Base-by-base conservation (phyloP, 2,113 vertebrate genomes). In the Corynorhinus townsendii region DNA sequence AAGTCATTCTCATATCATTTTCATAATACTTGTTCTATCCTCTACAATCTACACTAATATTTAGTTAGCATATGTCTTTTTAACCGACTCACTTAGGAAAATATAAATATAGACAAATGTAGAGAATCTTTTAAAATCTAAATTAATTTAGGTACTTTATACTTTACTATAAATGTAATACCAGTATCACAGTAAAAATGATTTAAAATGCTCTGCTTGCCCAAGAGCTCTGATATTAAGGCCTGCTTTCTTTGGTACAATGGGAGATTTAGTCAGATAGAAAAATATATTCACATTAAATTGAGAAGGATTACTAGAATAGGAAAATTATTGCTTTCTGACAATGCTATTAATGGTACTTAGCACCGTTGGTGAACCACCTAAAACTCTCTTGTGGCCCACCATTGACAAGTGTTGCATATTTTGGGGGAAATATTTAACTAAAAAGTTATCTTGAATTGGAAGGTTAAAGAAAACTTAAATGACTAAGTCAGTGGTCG, bases 101-200 rank as follows among this genome's bases (percentile, higher is more conserved):
- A 80, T 45, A 92, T 89, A 94, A 77, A 82, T 86, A 72, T 4
- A n/a, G n/a, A 54, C 12, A 45, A 85, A 62, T 35, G 3, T 43
- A 52, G 16, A 80, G 20, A 73, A 83, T 14, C 35, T 90, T 94
- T 94, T 59, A 35, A 90, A 76, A 77, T 47, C 20, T 45, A 87
- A 91, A 56, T 62, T 81, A 86, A 89, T 90, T 33, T 79, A 75
- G 43, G 87, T 1, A 92, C 19, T 90, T 87, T 33, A 90, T 40
- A 76, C 33, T 91, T 82, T 54, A 86, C 11, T 94, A 40, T 83
- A 95, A 95, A 68, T 90, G 43, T 20, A 90, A 19, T 20, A 81
- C 5, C 49, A 92, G 71, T 75, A 90, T 92, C 49, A 72, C 3
- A 96, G 68, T 33, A 95, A 97, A 96, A 92, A 59, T 69, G 69